Conservation (phyloP, 2,888 invertebrate genomes). For the Trachelus stipa region DNA sequence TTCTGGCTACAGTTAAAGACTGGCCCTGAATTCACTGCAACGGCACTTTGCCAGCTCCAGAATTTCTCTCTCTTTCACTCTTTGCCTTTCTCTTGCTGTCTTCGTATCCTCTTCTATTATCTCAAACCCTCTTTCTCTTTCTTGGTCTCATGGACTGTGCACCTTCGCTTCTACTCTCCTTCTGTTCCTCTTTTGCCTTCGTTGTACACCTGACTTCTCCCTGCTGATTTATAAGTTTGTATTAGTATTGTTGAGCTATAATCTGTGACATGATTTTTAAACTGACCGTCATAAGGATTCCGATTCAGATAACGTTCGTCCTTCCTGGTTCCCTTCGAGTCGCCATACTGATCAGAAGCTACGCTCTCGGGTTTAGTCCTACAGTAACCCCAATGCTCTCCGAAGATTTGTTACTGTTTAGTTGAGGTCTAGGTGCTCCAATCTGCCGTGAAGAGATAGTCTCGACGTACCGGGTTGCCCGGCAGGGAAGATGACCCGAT, state of each 20-base stretch:
- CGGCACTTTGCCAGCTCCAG: neutral
- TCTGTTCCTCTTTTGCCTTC: constrained; percentile 6
- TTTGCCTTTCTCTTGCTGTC: constrained; percentile 18
- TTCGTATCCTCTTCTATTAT: neutral
- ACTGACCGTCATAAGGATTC: too few relatives aligned
- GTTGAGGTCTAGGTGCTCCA: too few relatives aligned
- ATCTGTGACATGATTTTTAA: too few relatives aligned
- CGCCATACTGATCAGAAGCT: too few relatives aligned
- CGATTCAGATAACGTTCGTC: too few relatives aligned
- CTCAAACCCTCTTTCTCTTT: constrained; percentile 19
- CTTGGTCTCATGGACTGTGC: constrained; percentile 22
- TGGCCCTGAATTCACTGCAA: constrained; percentile 27
- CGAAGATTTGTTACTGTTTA: too few relatives aligned
- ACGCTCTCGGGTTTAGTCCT: too few relatives aligned
- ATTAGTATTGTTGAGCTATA: neutral
- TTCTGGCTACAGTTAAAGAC: constrained; percentile 45
- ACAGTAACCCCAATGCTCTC: too few relatives aligned
- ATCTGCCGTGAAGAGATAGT: too few relatives aligned
- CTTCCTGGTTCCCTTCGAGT: too few relatives aligned
- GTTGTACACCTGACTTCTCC: neutral
- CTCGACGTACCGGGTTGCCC: too few relatives aligned
- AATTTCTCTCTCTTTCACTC: constrained; percentile 6
- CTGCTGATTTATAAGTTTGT: constrained; percentile 9
- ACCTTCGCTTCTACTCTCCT: constrained; percentile 3
- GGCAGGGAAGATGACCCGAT: too few relatives aligned